Evolutionary conservation across 2,888 invertebrate species (phyloP).

Genomic region (Theretra japonica): DNA sequence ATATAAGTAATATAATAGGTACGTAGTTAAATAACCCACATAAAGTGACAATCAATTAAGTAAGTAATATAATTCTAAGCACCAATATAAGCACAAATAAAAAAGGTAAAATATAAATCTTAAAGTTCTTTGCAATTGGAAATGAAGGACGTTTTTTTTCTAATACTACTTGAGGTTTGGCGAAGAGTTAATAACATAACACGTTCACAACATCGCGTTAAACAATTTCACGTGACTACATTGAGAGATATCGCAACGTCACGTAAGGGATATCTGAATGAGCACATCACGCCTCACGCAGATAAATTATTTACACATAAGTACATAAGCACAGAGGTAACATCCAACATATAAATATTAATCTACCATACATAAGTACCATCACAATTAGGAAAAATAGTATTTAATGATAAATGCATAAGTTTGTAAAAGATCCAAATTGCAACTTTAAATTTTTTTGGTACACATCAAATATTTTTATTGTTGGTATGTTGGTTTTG

Average conservation of each 20-base stretch:
- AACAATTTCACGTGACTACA: constrained; percentile 18
- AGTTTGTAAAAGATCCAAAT: neutral
- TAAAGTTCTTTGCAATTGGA: neutral
- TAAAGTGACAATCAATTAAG: no score
- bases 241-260: neutral
- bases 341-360: constrained; percentile 11
- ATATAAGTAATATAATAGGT: no score
- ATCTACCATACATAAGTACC: neutral
- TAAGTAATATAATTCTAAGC: no score
- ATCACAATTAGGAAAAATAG: neutral
- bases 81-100: no score
- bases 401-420: neutral
- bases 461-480: neutral
- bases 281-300: constrained; percentile 30
- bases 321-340: constrained; percentile 18
- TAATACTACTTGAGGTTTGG: constrained; percentile 7
- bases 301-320: constrained; percentile 20
- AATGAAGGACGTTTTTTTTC: constrained; percentile 10
- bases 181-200: constrained; percentile 1
- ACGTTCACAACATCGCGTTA: neutral
- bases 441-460: neutral
- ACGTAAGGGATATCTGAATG: constrained; percentile 24
- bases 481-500: neutral
- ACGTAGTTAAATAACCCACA: no score
- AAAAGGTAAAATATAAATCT: no score